A percentile compares a stretch with the other conserved stretches of the same genome.
Conservation (phyloP, 2,113 vertebrate genomes). For the Empidonax alnorum region DNA sequence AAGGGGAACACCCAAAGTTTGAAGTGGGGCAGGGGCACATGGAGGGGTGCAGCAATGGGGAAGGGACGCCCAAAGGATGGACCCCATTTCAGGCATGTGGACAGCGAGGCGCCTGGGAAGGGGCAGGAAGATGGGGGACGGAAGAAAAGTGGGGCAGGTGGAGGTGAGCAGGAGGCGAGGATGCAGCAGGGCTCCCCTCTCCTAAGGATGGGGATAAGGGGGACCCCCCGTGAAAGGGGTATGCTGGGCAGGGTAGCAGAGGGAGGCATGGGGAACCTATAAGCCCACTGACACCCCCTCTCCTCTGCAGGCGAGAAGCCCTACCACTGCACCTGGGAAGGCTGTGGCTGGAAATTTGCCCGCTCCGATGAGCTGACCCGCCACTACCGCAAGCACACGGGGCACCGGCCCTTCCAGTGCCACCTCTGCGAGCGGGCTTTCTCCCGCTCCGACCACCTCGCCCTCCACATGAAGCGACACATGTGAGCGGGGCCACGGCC, state of each 20-base stretch:
- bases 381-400: conserved; percentile 92
- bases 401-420: conserved; percentile 89
- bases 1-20: neutral
- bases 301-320: conserved; percentile 91
- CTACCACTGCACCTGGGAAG: conserved; percentile 96
- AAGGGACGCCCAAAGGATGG: neutral
- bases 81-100: neutral
- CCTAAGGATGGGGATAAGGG: neutral
- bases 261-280: neutral
- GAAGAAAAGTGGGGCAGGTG: neutral
- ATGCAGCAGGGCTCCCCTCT: neutral
- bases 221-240: neutral
- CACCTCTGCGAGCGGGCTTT: conserved; percentile 91
- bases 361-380: conserved; percentile 93
- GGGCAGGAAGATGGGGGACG: neutral
- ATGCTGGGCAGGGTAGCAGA: neutral
- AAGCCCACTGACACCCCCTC: neutral
- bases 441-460: conserved; percentile 89
- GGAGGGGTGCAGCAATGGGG: neutral
- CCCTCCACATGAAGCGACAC: conserved; percentile 96
- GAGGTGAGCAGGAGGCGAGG: rapidly evolving
- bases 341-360: conserved; percentile 96
- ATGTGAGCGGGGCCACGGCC: conserved; percentile 71
- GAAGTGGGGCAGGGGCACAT: neutral
- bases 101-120: rapidly evolving